Evolutionary conservation across 2,888 invertebrate species (phyloP), one percentile per base, ranked within the genome.

Genomic region (Erynnis tages): DNA sequence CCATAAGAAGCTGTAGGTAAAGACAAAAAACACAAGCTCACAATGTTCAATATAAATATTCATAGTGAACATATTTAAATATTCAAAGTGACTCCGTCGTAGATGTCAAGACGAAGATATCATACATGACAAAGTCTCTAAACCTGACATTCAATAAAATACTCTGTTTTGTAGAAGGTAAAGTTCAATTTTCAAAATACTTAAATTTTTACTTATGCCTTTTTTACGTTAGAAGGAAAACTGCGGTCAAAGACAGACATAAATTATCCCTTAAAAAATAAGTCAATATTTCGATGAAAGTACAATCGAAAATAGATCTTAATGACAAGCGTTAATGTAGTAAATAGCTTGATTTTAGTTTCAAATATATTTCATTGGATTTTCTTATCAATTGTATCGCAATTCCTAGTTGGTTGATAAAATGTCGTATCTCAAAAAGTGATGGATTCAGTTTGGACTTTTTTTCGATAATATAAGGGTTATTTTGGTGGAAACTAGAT

Each of bases 221-320:
- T 7, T 49, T 43, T 43, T 5, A 0, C 2, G 21, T 19, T 10
- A 0, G 1, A 3, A 6, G n/a, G 1, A 25, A 5, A 29, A 19
- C 43, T 70, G 67, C 69, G 76, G 71, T 73, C 74, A 72, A 73
- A 73, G 68, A 66, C 71, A 63, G 65, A 62, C 64, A 69, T 75
- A 68, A 75, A 73, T 75, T 71, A 73, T 71, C 67, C 62, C 61
- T 60, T 61, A 56, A 58, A 65, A 70, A 69, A 68, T 56, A 62
- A 61, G 59, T 61, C 64, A 62, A 67, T 68, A 66, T 64, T 57
- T 65, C 27, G 8, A 11, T 19, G 27, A 19, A 8, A 19, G 2
- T 43, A 7, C 41, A 50, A 35, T 19, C 13, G 34, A 50, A 34
- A 43, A 21, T 50, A 13, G 11, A 2, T 10, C 14, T 35, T 34